Conservation (phyloP, 2,888 invertebrate genomes). For the Scaeva pyrastri region DNA sequence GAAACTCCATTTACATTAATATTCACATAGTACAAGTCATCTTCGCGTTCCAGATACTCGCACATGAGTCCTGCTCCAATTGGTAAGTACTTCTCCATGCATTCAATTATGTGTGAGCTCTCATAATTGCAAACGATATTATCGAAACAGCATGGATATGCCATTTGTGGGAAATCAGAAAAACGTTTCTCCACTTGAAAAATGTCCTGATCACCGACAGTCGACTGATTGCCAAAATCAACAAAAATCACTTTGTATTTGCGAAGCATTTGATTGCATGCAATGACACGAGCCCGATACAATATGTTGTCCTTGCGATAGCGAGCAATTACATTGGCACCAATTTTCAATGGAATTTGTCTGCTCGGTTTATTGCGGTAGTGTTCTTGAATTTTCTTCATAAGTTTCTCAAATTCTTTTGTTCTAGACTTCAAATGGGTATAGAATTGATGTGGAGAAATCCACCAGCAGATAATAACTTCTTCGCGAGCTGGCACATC, state of each 20-base stretch:
- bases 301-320: conserved; percentile 89
- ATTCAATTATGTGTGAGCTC: conserved; percentile 81
- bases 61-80: conserved; percentile 80
- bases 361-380: conserved; percentile 85
- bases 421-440: conserved; percentile 85
- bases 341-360: conserved; percentile 84
- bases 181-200: conserved; percentile 89
- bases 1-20: conserved; percentile 81
- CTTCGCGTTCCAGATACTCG: conserved; percentile 79
- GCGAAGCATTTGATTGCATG: conserved; percentile 85
- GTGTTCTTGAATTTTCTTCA: conserved; percentile 88
- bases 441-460: conserved; percentile 90
- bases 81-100: conserved; percentile 82
- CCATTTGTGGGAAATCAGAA: conserved; percentile 88
- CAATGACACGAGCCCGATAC: conserved; percentile 88
- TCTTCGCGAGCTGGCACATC: conserved; percentile 85
- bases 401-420: conserved; percentile 87
- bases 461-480: conserved; percentile 90
- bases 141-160: conserved; percentile 88
- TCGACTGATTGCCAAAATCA: conserved; percentile 90
- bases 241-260: conserved; percentile 89
- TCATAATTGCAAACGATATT: conserved; percentile 86
- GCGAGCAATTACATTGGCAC: conserved; percentile 88
- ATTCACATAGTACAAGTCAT: conserved; percentile 80
- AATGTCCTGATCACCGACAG: conserved; percentile 87